Evolutionary conservation across 2,888 invertebrate genomes (phyloP), one percentile per base, ranked within the genome.

Genomic region (Thereva nobilitata): DNA sequence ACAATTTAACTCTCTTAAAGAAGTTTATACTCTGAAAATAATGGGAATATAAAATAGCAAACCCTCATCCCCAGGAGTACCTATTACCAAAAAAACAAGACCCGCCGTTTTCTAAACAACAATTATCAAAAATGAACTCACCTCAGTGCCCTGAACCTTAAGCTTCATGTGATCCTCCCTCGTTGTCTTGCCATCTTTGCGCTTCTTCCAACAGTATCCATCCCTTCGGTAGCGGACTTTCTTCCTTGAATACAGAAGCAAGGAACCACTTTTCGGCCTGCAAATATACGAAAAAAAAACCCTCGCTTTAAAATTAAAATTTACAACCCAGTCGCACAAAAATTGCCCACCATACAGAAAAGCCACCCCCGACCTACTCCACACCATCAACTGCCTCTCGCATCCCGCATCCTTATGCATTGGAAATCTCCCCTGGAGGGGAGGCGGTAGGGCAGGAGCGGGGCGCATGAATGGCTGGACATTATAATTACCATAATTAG

Each of bases 111-210:
- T 50, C 49, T 47, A 38, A 23, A 41, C 40, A 49, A 61, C 50
- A 61, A 47, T 50, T 61, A 38, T 50, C 61, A 37, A 37, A 10
- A 53, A 41, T 53, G 35, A 63, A 75, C 85, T 85, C 74, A 93
- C 94, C 89, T 95, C 95, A 71, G 93, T 92, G 75, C 95, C 95
- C 84, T 95, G 94, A 77, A 97, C 97, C 86, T 98, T 98, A 72
- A 98, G 86, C 82, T 97, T 97, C 97, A 98, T 97, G 82, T 98
- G 98, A 86, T 98, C 98, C 82, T 98, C 98, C 75, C 98, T 84
- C 67, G 97, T 97, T 70, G 97, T 96, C 83, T 97, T 97, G 34
- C 97, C 97, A 80, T 97, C 97, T 83, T 96, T 96, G 73, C 98
- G 85, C 78, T 97, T 97, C 84, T 97, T 97, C 97, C 98, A 98